Evolutionary conservation across 2,113 vertebrate species (phyloP).

Genomic region (chimpanzee (Pan troglodytes)): DNA sequence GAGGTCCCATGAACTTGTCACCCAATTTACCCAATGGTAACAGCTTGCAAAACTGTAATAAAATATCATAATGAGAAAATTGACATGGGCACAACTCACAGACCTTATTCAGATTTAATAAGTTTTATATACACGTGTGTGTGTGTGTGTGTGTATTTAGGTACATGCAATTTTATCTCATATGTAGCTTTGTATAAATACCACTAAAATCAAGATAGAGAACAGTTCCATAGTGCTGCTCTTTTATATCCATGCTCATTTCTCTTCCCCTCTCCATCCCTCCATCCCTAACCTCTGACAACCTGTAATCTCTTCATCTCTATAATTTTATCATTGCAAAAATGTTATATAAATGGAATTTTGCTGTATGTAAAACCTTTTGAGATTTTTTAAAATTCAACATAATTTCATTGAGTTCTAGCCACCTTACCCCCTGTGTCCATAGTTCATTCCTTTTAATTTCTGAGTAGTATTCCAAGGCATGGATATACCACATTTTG

Average conservation of each 20-base stretch:
- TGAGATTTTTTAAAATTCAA: not conserved
- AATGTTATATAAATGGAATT: not conserved
- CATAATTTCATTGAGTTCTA: not conserved
- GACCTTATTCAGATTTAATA: not conserved
- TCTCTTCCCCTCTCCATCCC: accelerated
- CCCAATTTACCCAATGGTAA: not conserved
- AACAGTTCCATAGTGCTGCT: not conserved
- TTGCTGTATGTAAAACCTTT: not conserved
- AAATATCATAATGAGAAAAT: not conserved
- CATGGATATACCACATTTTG: not conserved
- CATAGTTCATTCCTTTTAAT: not conserved
- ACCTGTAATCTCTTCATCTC: not conserved
- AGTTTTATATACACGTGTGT: not conserved
- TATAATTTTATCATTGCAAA: not conserved
- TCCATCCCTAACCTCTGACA: not conserved
- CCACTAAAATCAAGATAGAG: not conserved
- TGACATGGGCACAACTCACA: not conserved
- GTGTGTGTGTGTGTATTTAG: not conserved
- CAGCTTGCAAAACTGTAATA: not conserved
- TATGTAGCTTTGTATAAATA: not conserved
- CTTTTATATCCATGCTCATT: not conserved
- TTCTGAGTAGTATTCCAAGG: not conserved
- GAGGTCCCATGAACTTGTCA: not conserved
- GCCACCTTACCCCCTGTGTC: not conserved
- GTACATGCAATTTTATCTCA: not conserved